These are phyloP conservation scores for Hydrozoanthus tunicans DNA, from an alignment of 64 coral and sea anemone species.

Conservation along the genomic window DNA sequence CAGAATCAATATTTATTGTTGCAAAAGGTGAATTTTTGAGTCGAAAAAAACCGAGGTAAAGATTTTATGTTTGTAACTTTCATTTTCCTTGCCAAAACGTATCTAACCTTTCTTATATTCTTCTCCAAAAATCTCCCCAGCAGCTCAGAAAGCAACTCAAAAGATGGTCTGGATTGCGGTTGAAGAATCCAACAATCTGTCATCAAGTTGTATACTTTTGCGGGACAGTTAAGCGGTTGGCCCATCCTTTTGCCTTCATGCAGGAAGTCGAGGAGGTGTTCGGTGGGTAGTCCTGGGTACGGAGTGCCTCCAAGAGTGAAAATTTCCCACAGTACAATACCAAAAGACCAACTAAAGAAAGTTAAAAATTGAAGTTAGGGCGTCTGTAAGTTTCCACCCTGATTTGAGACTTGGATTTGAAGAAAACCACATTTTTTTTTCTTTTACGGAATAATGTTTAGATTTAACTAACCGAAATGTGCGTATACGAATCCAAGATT, in stretches of 20 bases:
- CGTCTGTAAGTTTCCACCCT: too few relatives aligned
- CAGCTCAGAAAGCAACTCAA: neutral
- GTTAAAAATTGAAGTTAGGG: too few relatives aligned
- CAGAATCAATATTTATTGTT: too few relatives aligned
- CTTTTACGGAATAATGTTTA: too few relatives aligned
- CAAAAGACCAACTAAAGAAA: neutral
- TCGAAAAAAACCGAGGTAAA: too few relatives aligned
- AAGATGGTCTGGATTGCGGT: neutral
- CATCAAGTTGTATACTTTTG: neutral
- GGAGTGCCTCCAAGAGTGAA: neutral
- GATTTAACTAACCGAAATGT: too few relatives aligned
- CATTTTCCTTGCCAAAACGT: too few relatives aligned
- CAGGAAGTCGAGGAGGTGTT: neutral
- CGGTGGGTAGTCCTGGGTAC: neutral
- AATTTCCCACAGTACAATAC: neutral
- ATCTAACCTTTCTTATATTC: neutral
- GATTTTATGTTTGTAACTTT: too few relatives aligned
- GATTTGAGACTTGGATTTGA: too few relatives aligned
- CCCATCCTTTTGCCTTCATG: slow-evolving; percentile 8
- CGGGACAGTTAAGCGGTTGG: neutral
- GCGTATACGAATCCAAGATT: too few relatives aligned
- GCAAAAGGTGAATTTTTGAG: too few relatives aligned
- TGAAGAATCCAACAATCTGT: slow-evolving; percentile 7
- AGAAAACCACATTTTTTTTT: too few relatives aligned
- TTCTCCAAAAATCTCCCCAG: neutral